Conservation (phyloP, 2,797 vertebrate species). For the Phataginus tricuspis region DNA sequence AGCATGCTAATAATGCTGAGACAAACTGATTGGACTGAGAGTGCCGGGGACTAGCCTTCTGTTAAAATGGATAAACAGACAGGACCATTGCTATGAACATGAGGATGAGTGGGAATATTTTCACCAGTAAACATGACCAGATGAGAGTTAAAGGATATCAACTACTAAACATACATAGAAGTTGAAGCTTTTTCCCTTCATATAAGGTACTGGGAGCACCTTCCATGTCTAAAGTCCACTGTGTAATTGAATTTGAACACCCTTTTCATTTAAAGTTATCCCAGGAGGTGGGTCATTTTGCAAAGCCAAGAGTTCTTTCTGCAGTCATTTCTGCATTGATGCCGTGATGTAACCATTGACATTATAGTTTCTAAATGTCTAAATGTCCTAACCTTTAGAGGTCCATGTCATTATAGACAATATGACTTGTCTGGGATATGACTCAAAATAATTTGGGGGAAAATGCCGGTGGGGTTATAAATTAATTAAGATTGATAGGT, state of each 20-base stretch:
- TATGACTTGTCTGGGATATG: neutral
- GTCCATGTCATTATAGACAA: neutral
- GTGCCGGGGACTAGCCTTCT: slow-evolving; percentile 99
- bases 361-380: neutral
- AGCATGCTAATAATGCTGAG: slow-evolving; percentile 99
- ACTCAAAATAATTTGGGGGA: neutral
- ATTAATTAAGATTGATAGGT: neutral
- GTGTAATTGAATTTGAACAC: slow-evolving; percentile 99
- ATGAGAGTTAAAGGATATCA: no score
- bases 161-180: no score
- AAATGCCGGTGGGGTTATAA: neutral
- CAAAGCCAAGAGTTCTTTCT: slow-evolving; percentile 98
- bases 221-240: slow-evolving; percentile 84
- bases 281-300: slow-evolving; percentile 99
- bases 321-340: slow-evolving; percentile 93
- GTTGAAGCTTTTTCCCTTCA: no score
- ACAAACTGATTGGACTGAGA: slow-evolving; percentile 99
- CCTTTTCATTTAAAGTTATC: slow-evolving; percentile 99
- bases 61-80: slow-evolving; percentile 99
- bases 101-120: slow-evolving; percentile 98
- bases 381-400: neutral
- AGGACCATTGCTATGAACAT: slow-evolving; percentile 99
- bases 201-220: no score
- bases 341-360: no score
- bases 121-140: slow-evolving; percentile 99